A percentile compares a stretch with the other conserved stretches of the same genome.
Conservation (phyloP, 2,113 vertebrate genomes). For the Anarrhichthys ocellatus region DNA sequence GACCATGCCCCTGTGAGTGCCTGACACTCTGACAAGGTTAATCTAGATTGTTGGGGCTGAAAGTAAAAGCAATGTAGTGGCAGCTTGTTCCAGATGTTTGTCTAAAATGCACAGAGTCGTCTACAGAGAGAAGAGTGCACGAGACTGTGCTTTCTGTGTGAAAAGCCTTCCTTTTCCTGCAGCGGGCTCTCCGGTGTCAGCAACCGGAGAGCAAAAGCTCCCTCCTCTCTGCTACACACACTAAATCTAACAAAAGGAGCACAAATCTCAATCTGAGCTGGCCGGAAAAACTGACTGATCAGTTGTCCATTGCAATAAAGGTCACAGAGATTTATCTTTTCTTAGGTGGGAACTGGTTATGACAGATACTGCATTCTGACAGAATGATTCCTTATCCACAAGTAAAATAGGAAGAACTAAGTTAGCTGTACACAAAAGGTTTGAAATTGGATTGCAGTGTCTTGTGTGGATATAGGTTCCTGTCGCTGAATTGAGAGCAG, state of each 20-base stretch:
- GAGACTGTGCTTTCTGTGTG: conserved; percentile 13
- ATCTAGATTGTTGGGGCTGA: conserved; percentile 18
- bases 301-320: conserved; percentile 43
- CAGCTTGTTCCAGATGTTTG: conserved; percentile 45
- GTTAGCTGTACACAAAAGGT: conserved; percentile 68
- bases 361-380: conserved; percentile 46
- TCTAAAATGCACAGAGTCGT: conserved; percentile 1
- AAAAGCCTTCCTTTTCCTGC: conserved; percentile 33
- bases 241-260: conserved; percentile 29
- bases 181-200: conserved; percentile 2
- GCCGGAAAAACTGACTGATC: conserved; percentile 45
- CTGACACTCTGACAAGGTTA: conserved; percentile 10
- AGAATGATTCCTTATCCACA: conserved; percentile 59
- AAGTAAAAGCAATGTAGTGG: conserved; percentile 1
- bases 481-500: conserved; percentile 42
- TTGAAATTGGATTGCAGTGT: conserved; percentile 60
- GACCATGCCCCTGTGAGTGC: not conserved
- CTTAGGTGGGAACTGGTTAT: conserved; percentile 33
- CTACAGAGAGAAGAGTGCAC: conserved; percentile 2
- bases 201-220: conserved; percentile 17
- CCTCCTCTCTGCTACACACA: conserved; percentile 3
- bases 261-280: conserved; percentile 38
- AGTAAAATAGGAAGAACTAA: conserved; percentile 50
- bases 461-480: conserved; percentile 55
- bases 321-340: conserved; percentile 40